phyloP scores from a whole-genome alignment of 2,113 vertebrate genomes.

The Anoplopoma fimbria region DNA sequence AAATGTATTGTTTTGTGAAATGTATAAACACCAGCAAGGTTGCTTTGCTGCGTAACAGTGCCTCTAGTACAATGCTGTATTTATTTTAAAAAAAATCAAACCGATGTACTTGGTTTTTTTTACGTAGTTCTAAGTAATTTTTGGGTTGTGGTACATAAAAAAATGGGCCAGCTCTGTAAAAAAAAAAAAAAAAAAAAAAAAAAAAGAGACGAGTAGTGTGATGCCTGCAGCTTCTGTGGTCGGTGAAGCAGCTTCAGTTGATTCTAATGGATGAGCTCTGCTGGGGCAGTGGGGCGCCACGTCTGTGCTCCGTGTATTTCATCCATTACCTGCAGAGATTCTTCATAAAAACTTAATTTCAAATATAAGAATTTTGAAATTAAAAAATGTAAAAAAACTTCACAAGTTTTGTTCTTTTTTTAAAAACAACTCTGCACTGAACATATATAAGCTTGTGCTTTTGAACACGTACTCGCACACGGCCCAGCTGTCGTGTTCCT shows the following conservation, averaged over 20 bases:
- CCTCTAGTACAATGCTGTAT: neutral
- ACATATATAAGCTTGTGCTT: slow-evolving; percentile 66
- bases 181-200: too few species aligned
- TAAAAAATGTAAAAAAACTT: slow-evolving; percentile 53
- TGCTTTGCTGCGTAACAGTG: neutral
- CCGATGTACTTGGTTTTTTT: neutral
- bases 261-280: neutral
- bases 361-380: slow-evolving; percentile 55
- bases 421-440: slow-evolving; percentile 53
- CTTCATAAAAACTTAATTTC: slow-evolving; percentile 63
- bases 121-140: neutral
- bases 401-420: slow-evolving; percentile 49
- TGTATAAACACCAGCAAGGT: neutral
- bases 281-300: neutral
- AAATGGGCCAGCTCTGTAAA: too few species aligned
- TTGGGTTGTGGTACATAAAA: neutral
- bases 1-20: neutral
- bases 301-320: neutral
- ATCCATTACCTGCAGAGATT: slow-evolving; percentile 6
- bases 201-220: neutral
- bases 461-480: slow-evolving; percentile 58
- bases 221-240: too few species aligned
- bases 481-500: slow-evolving; percentile 55
- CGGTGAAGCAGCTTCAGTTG: neutral
- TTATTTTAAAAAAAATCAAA: neutral